Base-by-base conservation (phyloP, 2,888 invertebrate species). In the Hirudinaria manillensis region DNA sequence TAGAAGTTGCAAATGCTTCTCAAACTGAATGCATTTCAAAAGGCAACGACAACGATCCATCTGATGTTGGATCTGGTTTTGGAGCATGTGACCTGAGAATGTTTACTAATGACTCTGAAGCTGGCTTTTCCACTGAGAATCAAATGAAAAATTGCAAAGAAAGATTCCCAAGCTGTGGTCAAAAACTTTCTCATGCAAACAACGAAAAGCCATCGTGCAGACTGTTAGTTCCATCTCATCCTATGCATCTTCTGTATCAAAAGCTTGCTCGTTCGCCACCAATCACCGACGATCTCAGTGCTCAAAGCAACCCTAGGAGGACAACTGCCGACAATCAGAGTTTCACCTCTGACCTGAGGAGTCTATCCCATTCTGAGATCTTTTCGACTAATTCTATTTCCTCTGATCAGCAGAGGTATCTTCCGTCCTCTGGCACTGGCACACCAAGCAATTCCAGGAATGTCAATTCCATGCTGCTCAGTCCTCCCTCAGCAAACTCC, bases 191-290 rank as follows among this genome's bases (percentile, higher is more conserved):
- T 61, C 61, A 61, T 29, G 24, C 19, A n/a, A 61, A 24, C 7
- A 61, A 61, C n/a, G 61, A 61, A 4, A 61, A 61, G 10, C 61
- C 61, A 29, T 24, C 61, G n/a, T 61, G 61, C 21, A 61, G 61
- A 10, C 61, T 61, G 13, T n/a, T 61, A 24, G 61, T 61, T 61
- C 24, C 61, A 4, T 29, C 61, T 61, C 61, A 61, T 29, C 61
- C 61, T 29, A 61, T 61, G 61, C 61, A 61, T 29, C 61, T 61
- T 19, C 61, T 61, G 24, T 61, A 61, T 61, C 61, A 61, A 61
- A 61, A 61, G n/a, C 61, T 61, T 13, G n/a, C 61, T 61, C 61
- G 61, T n/a, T 29, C 61, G 19, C 24, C 61, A 61, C 29, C 61
- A 29, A 61, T 29, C 61, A 61, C 24, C 61, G 61, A 29, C 19